Evolutionary conservation across 2,888 invertebrate genomes (phyloP).

Genomic region (Eupithecia insigniata): DNA sequence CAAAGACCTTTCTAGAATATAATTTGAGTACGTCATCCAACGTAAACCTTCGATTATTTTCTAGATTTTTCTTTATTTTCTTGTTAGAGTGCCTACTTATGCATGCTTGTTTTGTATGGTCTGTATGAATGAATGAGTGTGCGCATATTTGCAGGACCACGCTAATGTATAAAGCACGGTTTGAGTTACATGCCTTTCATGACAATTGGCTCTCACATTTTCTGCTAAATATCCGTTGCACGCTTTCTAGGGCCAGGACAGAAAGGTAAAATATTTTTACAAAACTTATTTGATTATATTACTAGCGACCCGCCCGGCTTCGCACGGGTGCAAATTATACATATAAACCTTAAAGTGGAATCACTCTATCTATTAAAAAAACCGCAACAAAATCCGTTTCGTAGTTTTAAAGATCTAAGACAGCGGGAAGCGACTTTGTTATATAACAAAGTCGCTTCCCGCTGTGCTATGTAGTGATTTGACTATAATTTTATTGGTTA

Average conservation of each 20-base stretch:
- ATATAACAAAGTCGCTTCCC: too few relatives aligned
- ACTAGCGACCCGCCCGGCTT: too few relatives aligned
- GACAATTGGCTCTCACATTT: constrained; percentile 44
- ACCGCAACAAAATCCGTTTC: too few relatives aligned
- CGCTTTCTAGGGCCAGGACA: constrained; percentile 20
- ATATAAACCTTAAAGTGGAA: too few relatives aligned
- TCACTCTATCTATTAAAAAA: too few relatives aligned
- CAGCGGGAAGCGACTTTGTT: too few relatives aligned
- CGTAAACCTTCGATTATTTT: neutral
- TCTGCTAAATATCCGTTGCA: constrained; percentile 23
- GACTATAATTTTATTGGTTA: too few relatives aligned
- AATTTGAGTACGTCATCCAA: neutral
- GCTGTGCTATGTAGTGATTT: too few relatives aligned
- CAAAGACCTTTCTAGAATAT: neutral
- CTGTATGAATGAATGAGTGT: constrained; percentile 35
- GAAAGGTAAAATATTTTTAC: neutral
- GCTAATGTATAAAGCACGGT: constrained; percentile 62
- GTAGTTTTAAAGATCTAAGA: too few relatives aligned
- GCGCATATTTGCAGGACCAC: constrained; percentile 38
- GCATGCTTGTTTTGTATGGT: constrained; percentile 14
- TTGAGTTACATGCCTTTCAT: constrained; percentile 48
- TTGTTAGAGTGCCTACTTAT: constrained; percentile 16
- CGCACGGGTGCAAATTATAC: too few relatives aligned
- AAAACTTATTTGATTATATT: neutral
- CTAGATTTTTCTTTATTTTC: neutral